Conservation (phyloP, 2,113 vertebrate genomes). For the Circaetus gallicus region DNA sequence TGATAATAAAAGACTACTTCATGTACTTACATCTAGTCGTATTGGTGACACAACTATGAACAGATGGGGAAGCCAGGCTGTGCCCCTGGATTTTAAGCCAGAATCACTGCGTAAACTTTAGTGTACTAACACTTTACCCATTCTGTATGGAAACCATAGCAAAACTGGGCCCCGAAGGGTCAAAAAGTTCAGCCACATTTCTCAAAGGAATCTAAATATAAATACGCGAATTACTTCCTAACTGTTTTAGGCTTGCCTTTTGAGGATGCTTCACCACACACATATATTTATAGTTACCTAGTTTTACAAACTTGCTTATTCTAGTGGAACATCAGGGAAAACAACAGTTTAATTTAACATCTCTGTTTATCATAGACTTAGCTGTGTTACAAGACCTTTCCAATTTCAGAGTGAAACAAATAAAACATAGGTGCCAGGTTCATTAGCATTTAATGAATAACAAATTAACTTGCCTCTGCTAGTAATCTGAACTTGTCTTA, state of each 20-base stretch:
- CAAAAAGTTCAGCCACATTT: not conserved
- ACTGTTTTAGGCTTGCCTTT: not conserved
- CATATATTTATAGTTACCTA: not conserved
- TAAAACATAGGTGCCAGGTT: slow-evolving; percentile 64
- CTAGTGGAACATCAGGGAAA: slow-evolving; percentile 28
- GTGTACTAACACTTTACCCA: not conserved
- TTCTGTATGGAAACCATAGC: not conserved
- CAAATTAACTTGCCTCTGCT: slow-evolving; percentile 68
- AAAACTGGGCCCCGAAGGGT: not conserved
- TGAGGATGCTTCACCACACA: not conserved
- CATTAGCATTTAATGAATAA: slow-evolving; percentile 79
- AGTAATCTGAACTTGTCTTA: slow-evolving; percentile 70
- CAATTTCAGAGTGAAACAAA: slow-evolving; percentile 70
- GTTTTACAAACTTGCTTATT: slow-evolving; percentile 18
- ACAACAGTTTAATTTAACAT: slow-evolving; percentile 55
- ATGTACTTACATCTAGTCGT: fast-evolving
- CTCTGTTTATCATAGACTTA: slow-evolving; percentile 56
- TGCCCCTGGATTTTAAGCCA: not conserved
- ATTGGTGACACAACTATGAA: not conserved
- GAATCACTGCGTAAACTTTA: not conserved
- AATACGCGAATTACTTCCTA: not conserved
- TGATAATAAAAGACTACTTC: not conserved
- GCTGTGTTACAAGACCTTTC: slow-evolving; percentile 64
- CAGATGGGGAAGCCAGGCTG: not conserved
- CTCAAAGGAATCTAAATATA: not conserved